Percentiles rank a stretch among this genome's conserved stretches.
Conservation (phyloP, 2,797 vertebrate genomes). For the Ataeniobius toweri region DNA sequence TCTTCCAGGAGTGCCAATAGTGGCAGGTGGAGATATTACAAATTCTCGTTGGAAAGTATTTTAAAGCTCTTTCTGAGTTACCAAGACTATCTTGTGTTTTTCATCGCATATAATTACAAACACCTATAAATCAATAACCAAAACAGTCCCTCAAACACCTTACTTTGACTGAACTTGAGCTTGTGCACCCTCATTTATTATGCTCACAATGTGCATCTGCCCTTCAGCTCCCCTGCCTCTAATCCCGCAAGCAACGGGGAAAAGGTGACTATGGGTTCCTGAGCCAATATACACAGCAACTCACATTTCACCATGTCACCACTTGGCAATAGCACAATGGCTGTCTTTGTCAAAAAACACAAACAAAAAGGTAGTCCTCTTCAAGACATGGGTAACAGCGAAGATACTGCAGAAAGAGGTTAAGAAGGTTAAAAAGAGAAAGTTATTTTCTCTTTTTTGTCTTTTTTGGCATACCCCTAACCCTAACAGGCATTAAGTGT, state of each 20-base stretch:
- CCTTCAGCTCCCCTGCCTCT: slow-evolving; percentile 27
- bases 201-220: slow-evolving; percentile 10
- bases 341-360: slow-evolving; percentile 75
- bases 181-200: neutral
- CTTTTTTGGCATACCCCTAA: too few relatives aligned
- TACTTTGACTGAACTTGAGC: neutral
- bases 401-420: slow-evolving; percentile 39
- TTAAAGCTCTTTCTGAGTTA: neutral
- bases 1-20: neutral
- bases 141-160: neutral
- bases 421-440: slow-evolving; percentile 44
- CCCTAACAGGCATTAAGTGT: slow-evolving; percentile 53
- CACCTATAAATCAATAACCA: neutral
- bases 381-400: neutral
- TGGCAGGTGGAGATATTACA: neutral
- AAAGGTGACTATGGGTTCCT: slow-evolving; percentile 66
- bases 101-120: neutral
- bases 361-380: slow-evolving; percentile 63
- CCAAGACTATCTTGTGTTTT: neutral
- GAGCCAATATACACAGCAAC: slow-evolving; percentile 72
- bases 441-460: slow-evolving; percentile 26
- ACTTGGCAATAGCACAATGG: slow-evolving; percentile 75
- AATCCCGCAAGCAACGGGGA: slow-evolving; percentile 28
- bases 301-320: slow-evolving; percentile 81
- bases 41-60: neutral